These are phyloP conservation scores for Drosophila trichaetosa DNA, from an alignment of 2,888 invertebrate species.

Conservation along the genomic window DNA sequence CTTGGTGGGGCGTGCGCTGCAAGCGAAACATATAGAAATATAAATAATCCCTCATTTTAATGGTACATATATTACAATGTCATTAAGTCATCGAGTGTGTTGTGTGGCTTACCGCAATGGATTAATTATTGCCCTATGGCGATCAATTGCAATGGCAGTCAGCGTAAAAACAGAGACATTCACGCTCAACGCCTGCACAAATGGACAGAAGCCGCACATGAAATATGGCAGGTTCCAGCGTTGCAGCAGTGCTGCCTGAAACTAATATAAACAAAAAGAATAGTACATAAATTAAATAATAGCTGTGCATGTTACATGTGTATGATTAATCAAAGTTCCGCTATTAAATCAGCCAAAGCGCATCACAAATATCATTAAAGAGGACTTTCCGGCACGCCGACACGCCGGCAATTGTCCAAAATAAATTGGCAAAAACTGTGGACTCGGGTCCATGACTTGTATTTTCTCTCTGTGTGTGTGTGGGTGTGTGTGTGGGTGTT, in stretches of 20 bases:
- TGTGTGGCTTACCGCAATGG: slow-evolving; percentile 88
- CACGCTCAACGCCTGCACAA: slow-evolving; percentile 93
- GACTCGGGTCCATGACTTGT: slow-evolving; percentile 21
- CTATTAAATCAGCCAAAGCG: slow-evolving; percentile 18
- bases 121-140: slow-evolving; percentile 91
- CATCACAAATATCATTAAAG: slow-evolving; percentile 28
- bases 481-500: neutral
- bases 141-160: slow-evolving; percentile 94
- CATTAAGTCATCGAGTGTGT: slow-evolving; percentile 16
- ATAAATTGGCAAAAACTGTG: slow-evolving; percentile 30
- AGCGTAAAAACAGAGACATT: slow-evolving; percentile 96
- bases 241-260: slow-evolving; percentile 94
- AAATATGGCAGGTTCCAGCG: slow-evolving; percentile 94
- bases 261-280: slow-evolving; percentile 85
- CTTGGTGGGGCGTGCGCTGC: slow-evolving; percentile 90
- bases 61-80: slow-evolving; percentile 5
- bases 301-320: neutral
- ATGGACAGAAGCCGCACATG: slow-evolving; percentile 95
- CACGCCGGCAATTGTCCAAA: slow-evolving; percentile 14
- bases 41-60: slow-evolving; percentile 22
- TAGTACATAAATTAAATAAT: neutral
- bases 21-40: neutral
- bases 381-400: slow-evolving; percentile 20
- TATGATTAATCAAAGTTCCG: slow-evolving; percentile 3
- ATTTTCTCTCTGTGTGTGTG: neutral